Evolutionary conservation across 2,888 invertebrate genomes (phyloP).

Genomic region (Lutraria lutraria): DNA sequence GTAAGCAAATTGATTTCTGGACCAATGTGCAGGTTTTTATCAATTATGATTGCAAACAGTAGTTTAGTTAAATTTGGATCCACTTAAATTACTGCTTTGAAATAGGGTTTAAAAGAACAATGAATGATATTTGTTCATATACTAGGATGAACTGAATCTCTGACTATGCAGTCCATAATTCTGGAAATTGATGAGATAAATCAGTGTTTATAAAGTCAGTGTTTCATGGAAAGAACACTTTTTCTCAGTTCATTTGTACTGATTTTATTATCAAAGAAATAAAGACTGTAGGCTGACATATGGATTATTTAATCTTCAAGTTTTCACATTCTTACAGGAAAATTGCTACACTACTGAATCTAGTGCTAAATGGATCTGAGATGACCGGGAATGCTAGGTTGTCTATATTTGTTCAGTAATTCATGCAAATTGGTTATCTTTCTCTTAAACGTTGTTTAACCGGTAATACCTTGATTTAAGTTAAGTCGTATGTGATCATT

Average conservation of each 20-base stretch:
- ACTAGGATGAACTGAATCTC: too few relatives aligned
- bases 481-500: not conserved
- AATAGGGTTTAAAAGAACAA: too few relatives aligned
- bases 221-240: not conserved
- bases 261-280: not conserved
- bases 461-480: conserved; percentile 5
- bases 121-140: too few relatives aligned
- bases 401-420: not conserved
- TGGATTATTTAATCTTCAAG: conserved; percentile 12
- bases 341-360: not conserved
- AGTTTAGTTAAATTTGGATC: too few relatives aligned
- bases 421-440: not conserved
- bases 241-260: not conserved
- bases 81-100: too few relatives aligned
- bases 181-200: not conserved
- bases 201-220: too few relatives aligned
- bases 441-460: not conserved
- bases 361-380: not conserved
- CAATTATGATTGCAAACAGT: too few relatives aligned
- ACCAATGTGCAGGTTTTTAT: too few relatives aligned
- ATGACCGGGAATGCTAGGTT: not conserved
- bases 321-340: conserved; percentile 19
- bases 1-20: too few relatives aligned
- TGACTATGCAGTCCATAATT: too few relatives aligned
- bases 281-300: not conserved